A percentile compares a stretch with the other conserved stretches of the same genome.
These are phyloP conservation scores for Plagodis pulveraria DNA, from an alignment of 2,888 invertebrate genomes.

Conservation along the genomic window DNA sequence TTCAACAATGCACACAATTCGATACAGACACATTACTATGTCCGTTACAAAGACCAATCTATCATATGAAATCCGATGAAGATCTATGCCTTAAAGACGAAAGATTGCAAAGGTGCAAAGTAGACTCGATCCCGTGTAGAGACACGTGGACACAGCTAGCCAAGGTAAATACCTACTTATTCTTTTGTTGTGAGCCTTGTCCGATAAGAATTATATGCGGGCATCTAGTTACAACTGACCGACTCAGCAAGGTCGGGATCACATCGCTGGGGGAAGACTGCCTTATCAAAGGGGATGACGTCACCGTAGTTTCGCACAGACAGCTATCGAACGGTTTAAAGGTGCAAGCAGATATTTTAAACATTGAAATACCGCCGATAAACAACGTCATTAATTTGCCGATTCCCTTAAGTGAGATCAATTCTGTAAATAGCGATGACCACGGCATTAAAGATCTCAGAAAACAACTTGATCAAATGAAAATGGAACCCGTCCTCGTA, in stretches of 20 bases:
- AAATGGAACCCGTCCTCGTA: background rate
- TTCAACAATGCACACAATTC: too few relatives aligned
- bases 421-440: background rate
- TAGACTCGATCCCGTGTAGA: too few relatives aligned
- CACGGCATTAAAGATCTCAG: background rate
- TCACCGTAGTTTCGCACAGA: background rate
- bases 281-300: background rate
- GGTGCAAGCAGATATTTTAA: background rate
- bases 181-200: too few relatives aligned
- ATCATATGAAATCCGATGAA: too few relatives aligned
- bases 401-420: background rate
- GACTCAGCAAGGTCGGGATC: background rate
- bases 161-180: too few relatives aligned
- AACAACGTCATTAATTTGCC: background rate
- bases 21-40: too few relatives aligned
- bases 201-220: too few relatives aligned
- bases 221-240: too few relatives aligned
- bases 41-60: too few relatives aligned
- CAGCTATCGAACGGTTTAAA: background rate
- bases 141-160: too few relatives aligned
- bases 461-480: background rate
- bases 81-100: too few relatives aligned
- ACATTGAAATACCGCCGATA: background rate
- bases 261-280: conserved; percentile 1
- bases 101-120: too few relatives aligned